Evolutionary conservation across 2,113 vertebrate genomes (phyloP), one percentile per base, ranked within the genome.

Genomic region (Rousettus leschenaultii): DNA sequence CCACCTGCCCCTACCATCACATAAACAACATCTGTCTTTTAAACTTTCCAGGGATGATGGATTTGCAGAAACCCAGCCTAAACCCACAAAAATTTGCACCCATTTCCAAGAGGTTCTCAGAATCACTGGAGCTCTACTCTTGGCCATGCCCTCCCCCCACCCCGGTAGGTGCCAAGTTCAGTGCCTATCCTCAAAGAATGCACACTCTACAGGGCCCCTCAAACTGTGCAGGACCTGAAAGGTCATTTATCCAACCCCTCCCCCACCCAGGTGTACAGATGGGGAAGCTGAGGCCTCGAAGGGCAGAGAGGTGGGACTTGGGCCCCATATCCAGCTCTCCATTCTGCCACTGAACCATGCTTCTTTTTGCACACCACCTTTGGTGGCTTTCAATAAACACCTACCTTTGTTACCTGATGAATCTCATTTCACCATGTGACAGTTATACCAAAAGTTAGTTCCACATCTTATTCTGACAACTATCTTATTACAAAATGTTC

Each of bases 401-500:
- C 61, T n/a, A 11, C 85, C 53, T 55, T 43, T 38, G 48, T 63
- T 68, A 79, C 74, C 59, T 2, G 33, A 35, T 33, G 83, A 84
- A 16, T 57, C 61, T 92, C 30, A 0, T 21, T 38, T 87, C 38
- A 55, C 33, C 38, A 43, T 0, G 0, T 28, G 22, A 71, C 85
- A 78, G 28, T 35, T 40, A 24, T 5, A 48, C 45, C 68, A 43
- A 51, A 91, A 97, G 91, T 87, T 80, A 94, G 84, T 63, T 82
- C 48, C 22, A 9, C 7, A 5, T 86, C 55, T 94, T 75, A 33
- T 48, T 86, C 48, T 96, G 86, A 93, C 57, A 95, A 55, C 55
- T 73, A 63, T 66, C 87, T 89, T 59, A 48, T 63, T 82, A 78
- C 30, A 91, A 59, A 88, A 78, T 53, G 53, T 93, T 93, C 89